Percentiles rank a stretch among this genome's conserved stretches.
phyloP scores from a whole-genome alignment of 2,888 invertebrate genomes.

The Pharmacophagus antenor region DNA sequence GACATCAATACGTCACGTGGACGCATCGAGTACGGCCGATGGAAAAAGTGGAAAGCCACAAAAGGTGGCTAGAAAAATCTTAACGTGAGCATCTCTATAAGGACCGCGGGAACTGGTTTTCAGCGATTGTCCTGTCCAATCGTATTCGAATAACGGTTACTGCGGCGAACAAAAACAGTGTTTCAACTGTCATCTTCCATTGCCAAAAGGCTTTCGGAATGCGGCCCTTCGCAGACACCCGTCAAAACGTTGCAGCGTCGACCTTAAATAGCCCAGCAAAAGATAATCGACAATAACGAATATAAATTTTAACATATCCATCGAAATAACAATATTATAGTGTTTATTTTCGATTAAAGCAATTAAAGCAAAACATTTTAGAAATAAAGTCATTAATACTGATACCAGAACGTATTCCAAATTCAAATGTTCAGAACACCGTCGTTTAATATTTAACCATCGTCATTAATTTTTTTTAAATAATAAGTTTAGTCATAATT shows the following conservation, averaged over 20 bases:
- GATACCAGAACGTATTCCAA: too few relatives aligned
- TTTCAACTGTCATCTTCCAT: slow-evolving; percentile 61
- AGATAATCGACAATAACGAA: slow-evolving; percentile 66
- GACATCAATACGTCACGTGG: slow-evolving; percentile 68
- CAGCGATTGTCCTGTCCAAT: slow-evolving; percentile 64
- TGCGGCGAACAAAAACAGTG: slow-evolving; percentile 55
- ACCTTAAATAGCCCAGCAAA: slow-evolving; percentile 57
- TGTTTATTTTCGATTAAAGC: too few relatives aligned
- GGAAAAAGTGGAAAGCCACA: slow-evolving; percentile 62
- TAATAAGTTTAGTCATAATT: slow-evolving; percentile 31
- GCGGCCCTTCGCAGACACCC: slow-evolving; percentile 62
- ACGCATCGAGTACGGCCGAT: slow-evolving; percentile 43
- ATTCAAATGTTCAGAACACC: background rate
- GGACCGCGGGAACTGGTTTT: slow-evolving; percentile 60
- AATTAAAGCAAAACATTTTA: too few relatives aligned
- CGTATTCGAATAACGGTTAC: slow-evolving; percentile 65
- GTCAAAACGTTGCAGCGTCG: slow-evolving; percentile 63
- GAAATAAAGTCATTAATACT: too few relatives aligned
- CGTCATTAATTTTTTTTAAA: slow-evolving; percentile 22
- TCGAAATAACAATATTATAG: too few relatives aligned
- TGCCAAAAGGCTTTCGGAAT: slow-evolving; percentile 69
- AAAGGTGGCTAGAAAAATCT: slow-evolving; percentile 74
- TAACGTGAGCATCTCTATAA: slow-evolving; percentile 60
- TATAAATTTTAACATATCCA: slow-evolving; percentile 50
- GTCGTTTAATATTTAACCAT: slow-evolving; percentile 28